Percentiles rank a stretch among this genome's conserved stretches.
These are phyloP conservation scores for Diachasma alloeum DNA, from an alignment of 1,140 invertebrate species.

Conservation along the genomic window DNA sequence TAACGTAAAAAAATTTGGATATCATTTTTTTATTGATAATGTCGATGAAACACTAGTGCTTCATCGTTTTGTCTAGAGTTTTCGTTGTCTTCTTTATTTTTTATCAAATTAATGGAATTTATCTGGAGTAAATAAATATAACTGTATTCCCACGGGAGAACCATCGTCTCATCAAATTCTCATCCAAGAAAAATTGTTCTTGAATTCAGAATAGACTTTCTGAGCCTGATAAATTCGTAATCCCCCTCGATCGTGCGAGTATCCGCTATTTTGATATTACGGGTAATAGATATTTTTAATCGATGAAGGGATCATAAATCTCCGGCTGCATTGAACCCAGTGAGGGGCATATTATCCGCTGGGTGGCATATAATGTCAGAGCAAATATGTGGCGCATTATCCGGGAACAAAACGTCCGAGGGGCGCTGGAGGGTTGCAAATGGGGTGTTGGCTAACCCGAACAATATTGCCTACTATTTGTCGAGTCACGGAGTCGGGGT, in stretches of 20 bases:
- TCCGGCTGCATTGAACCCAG: neutral
- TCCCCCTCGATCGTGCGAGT: neutral
- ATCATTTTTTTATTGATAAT: too few relatives aligned
- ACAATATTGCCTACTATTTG: conserved; percentile 29
- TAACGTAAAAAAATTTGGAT: too few relatives aligned
- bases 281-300: neutral
- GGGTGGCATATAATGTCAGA: neutral
- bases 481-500: conserved; percentile 18
- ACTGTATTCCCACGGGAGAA: too few relatives aligned
- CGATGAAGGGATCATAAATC: neutral
- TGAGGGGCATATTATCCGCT: neutral
- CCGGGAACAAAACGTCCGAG: conserved; percentile 16
- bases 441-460: conserved; percentile 23
- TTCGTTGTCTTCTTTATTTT: too few relatives aligned
- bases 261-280: neutral
- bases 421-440: neutral
- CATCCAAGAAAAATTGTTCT: too few relatives aligned
- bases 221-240: too few relatives aligned
- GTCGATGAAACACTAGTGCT: too few relatives aligned
- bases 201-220: too few relatives aligned
- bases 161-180: too few relatives aligned
- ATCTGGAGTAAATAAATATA: too few relatives aligned
- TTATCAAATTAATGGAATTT: too few relatives aligned
- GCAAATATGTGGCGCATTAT: conserved; percentile 29
- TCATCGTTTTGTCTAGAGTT: too few relatives aligned